Evolutionary conservation across 2,113 vertebrate species (phyloP), one percentile per base, ranked within the genome.

Genomic region (Connochaetes taurinus): DNA sequence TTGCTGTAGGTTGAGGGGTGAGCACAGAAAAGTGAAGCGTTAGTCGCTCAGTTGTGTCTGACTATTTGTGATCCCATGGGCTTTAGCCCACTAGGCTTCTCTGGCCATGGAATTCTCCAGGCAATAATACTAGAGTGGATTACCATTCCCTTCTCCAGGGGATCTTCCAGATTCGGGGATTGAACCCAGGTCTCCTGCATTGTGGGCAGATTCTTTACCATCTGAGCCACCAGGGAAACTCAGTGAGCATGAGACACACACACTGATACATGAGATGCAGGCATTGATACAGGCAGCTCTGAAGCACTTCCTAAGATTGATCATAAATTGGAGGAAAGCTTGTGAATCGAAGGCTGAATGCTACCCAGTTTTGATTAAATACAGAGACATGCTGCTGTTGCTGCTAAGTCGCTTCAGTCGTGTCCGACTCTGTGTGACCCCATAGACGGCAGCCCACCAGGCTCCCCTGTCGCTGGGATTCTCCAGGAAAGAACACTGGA

Each of bases 151-250:
- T 71, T 71, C n/a, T 71, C n/a, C 67, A 12, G 67, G n/a, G n/a
- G 67, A 40, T 40, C 67, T 71, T 71, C n/a, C 10, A 12, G n/a
- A 40, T 71, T 71, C 67, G 40, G n/a, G 64, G n/a, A 40, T 6
- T 40, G n/a, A 71, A 71, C 10, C 67, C 10, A 23, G 67, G n/a
- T 71, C 19, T 71, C 67, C 67, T 71, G 67, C n/a, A 40, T 12
- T 71, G 19, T 0, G 5, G 19, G 67, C 19, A 71, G n/a, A 40
- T 71, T 40, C 19, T 71, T 40, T 71, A 71, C 67, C 5, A 0
- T 40, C 67, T 40, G 19, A 74, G 67, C 67, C 67, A 40, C 67
- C 67, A 23, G 19, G n/a, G 67, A 74, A 74, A 74, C n/a, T 40
- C 67, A 74, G 36, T 40, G n/a, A 74, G 19, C 67, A 40, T 3